phyloP scores from a whole-genome alignment of 2,888 invertebrate genomes.

The Ennomos fuscantarius region DNA sequence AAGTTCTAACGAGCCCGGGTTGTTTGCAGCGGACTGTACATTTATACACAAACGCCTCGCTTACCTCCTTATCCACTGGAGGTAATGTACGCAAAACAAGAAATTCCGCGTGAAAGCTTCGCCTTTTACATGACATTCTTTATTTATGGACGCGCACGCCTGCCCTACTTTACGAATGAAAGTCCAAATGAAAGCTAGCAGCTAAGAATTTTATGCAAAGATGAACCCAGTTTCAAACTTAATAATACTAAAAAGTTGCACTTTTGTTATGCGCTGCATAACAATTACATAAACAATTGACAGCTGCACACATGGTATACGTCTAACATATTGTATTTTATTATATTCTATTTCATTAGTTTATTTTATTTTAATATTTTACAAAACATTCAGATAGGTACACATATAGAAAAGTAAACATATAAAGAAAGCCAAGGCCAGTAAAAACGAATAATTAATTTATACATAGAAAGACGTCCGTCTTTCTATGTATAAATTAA shows the following conservation, averaged over 20 bases:
- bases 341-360: too few relatives aligned
- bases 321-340: not conserved
- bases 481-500: too few relatives aligned
- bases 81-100: constrained; percentile 56
- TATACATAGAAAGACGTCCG: too few relatives aligned
- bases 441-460: too few relatives aligned
- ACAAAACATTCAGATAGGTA: too few relatives aligned
- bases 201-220: constrained; percentile 38
- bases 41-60: constrained; percentile 32
- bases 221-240: constrained; percentile 3
- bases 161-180: constrained; percentile 63
- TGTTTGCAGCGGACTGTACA: constrained; percentile 32
- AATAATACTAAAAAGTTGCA: too few relatives aligned
- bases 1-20: constrained; percentile 34
- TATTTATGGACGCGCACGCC: constrained; percentile 65
- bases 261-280: too few relatives aligned
- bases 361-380: too few relatives aligned
- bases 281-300: too few relatives aligned
- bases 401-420: too few relatives aligned
- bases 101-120: constrained; percentile 52
- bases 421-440: too few relatives aligned
- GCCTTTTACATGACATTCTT: constrained; percentile 62
- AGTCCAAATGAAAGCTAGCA: constrained; percentile 59
- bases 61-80: constrained; percentile 36
- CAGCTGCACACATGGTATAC: too few relatives aligned